phyloP scores from a whole-genome alignment of 2,888 invertebrate species.

The Drosophila ezoana region DNA sequence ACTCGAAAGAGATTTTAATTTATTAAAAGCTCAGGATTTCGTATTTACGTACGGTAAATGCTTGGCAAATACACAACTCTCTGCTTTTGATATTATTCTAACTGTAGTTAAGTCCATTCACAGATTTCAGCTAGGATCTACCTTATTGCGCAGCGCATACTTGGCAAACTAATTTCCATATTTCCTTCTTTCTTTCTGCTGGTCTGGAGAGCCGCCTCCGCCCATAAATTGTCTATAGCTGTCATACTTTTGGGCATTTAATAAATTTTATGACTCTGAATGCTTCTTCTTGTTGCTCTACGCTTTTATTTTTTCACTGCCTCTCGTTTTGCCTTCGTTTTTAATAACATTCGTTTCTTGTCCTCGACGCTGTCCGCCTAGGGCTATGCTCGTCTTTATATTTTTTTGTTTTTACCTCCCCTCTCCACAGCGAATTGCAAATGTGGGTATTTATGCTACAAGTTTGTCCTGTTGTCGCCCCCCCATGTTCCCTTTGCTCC shows the following conservation, averaged over 20 bases:
- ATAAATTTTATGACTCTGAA: slow-evolving; percentile 75
- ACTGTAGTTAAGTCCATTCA: slow-evolving; percentile 14
- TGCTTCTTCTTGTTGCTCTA: slow-evolving; percentile 22
- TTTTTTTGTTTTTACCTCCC: neutral
- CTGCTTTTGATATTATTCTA: slow-evolving; percentile 6
- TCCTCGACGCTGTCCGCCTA: slow-evolving; percentile 60
- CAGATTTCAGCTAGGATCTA: slow-evolving; percentile 33
- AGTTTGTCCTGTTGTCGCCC: slow-evolving; percentile 16
- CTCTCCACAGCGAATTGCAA: slow-evolving; percentile 52
- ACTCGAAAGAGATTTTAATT: neutral
- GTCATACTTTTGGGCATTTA: slow-evolving; percentile 79
- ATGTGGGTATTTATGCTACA: slow-evolving; percentile 67
- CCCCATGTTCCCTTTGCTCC: neutral
- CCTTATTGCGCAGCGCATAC: slow-evolving; percentile 11
- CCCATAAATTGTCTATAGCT: slow-evolving; percentile 75
- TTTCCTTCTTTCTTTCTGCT: slow-evolving; percentile 7
- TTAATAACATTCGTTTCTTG: slow-evolving; percentile 71
- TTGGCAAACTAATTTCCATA: slow-evolving; percentile 53
- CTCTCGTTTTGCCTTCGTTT: slow-evolving; percentile 33
- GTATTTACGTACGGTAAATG: neutral
- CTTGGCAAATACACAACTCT: slow-evolving; percentile 1
- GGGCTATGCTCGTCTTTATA: slow-evolving; percentile 39
- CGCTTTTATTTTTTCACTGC: slow-evolving; percentile 24
- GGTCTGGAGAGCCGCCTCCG: neutral
- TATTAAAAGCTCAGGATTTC: slow-evolving; percentile 1